phyloP scores from a whole-genome alignment of 1,140 invertebrate genomes.

The Hypsibius dujardini region DNA sequence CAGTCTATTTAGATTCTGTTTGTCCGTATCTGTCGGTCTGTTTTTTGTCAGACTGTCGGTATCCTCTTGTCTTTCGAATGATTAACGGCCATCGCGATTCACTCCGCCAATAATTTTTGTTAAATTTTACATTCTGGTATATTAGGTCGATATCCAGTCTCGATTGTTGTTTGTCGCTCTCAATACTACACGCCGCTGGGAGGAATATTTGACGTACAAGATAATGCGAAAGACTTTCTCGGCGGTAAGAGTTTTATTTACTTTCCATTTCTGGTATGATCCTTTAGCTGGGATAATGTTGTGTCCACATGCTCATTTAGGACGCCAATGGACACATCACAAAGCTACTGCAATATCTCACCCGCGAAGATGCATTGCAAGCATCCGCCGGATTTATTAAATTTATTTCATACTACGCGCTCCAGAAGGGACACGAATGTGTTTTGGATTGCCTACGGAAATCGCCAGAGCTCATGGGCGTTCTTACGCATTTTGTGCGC shows the following conservation, averaged over 20 bases:
- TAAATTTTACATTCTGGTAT: too few species aligned
- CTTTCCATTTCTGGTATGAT: background rate
- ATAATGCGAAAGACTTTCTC: background rate
- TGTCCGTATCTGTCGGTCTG: background rate
- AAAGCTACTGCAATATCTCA: background rate
- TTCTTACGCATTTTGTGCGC: background rate
- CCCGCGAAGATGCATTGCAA: background rate
- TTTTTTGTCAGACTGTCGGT: too few species aligned
- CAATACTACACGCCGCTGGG: background rate
- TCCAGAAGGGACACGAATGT: background rate
- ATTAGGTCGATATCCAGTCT: conserved; percentile 10
- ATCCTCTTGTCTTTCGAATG: too few species aligned
- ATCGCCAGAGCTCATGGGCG: background rate
- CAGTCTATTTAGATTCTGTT: background rate
- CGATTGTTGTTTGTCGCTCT: background rate
- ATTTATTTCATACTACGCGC: background rate
- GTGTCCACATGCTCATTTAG: background rate
- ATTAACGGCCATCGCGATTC: too few species aligned
- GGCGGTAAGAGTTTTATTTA: background rate
- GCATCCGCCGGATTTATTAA: background rate
- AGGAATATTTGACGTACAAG: background rate
- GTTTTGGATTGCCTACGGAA: background rate
- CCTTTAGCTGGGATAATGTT: background rate
- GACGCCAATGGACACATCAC: background rate
- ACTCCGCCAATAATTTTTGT: too few species aligned